A percentile compares a stretch with the other conserved stretches of the same genome.
These are phyloP conservation scores for Cotesia vestalis DNA, from an alignment of 1,140 invertebrate genomes.

Conservation along the genomic window DNA sequence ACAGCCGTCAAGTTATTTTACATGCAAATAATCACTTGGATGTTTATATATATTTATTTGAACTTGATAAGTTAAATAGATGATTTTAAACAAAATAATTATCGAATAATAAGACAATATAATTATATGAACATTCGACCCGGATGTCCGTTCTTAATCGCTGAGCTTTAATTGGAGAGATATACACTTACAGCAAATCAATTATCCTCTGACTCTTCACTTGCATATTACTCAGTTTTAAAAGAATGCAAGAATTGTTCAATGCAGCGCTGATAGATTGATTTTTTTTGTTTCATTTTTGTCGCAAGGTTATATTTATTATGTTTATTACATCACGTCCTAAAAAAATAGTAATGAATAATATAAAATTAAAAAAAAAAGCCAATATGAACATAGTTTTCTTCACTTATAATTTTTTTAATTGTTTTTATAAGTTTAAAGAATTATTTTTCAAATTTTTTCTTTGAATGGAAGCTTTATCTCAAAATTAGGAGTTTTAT, in stretches of 20 bases:
- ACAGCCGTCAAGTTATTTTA: too few species aligned
- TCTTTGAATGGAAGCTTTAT: too few species aligned
- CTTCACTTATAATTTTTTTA: too few species aligned
- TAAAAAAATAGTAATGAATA: not conserved
- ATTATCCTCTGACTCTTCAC: conserved; percentile 21
- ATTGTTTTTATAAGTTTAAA: too few species aligned
- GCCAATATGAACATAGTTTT: not conserved
- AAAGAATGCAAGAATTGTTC: conserved; percentile 17
- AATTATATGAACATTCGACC: conserved; percentile 9
- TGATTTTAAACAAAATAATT: conserved; percentile 17
- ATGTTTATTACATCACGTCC: conserved; percentile 4
- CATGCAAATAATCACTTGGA: too few species aligned
- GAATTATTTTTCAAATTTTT: too few species aligned
- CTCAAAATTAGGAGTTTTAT: too few species aligned
- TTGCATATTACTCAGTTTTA: conserved; percentile 17
- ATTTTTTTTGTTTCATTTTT: conserved; percentile 19
- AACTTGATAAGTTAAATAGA: conserved; percentile 25
- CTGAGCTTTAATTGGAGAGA: conserved; percentile 24
- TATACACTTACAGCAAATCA: conserved; percentile 18
- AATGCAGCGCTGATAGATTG: not conserved
- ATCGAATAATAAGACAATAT: conserved; percentile 15
- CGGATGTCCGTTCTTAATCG: conserved; percentile 20
- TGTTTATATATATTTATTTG: not conserved
- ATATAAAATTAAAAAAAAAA: not conserved
- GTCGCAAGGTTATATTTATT: conserved; percentile 7